Evolutionary conservation across 2,797 vertebrate species (phyloP).

Genomic region (Peromyscus melanophrys): DNA sequence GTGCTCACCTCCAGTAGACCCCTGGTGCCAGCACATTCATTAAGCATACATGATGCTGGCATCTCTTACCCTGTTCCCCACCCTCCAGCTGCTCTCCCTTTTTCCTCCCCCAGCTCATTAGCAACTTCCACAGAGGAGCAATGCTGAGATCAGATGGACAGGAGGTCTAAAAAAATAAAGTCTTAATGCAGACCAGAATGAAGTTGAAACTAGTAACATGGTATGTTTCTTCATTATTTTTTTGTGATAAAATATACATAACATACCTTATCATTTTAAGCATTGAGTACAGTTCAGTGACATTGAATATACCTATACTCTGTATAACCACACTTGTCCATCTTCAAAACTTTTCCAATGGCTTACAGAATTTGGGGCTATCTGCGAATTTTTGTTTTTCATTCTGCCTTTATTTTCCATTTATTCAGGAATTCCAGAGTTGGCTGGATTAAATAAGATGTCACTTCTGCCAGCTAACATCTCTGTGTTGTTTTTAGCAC

Average conservation of each 20-base stretch:
- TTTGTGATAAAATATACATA: slow-evolving; percentile 35
- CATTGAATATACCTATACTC: neutral
- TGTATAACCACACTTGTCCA: no score
- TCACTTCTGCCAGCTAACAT: slow-evolving; percentile 23
- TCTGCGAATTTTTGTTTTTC: slow-evolving; percentile 15
- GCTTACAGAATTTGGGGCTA: slow-evolving; percentile 2
- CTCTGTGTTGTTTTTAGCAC: neutral
- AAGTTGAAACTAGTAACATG: slow-evolving; percentile 56
- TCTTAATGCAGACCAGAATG: slow-evolving; percentile 26
- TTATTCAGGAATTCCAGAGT: slow-evolving; percentile 12
- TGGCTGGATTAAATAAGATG: slow-evolving; percentile 15
- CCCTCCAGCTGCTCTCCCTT: neutral
- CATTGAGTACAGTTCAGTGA: neutral
- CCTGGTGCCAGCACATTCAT: slow-evolving; percentile 74
- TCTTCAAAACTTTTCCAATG: slow-evolving; percentile 32
- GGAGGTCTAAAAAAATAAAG: neutral
- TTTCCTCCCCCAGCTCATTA: slow-evolving; percentile 72
- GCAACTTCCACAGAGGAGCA: slow-evolving; percentile 23
- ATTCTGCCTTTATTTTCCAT: neutral
- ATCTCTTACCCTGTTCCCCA: neutral
- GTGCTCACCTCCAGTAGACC: slow-evolving; percentile 72
- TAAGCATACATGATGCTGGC: slow-evolving; percentile 55
- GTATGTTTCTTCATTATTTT: slow-evolving; percentile 1
- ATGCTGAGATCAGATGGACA: slow-evolving; percentile 31
- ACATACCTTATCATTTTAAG: neutral